phyloP scores from a whole-genome alignment of 2,113 vertebrate genomes.

The Tragelaphus strepsiceros region DNA sequence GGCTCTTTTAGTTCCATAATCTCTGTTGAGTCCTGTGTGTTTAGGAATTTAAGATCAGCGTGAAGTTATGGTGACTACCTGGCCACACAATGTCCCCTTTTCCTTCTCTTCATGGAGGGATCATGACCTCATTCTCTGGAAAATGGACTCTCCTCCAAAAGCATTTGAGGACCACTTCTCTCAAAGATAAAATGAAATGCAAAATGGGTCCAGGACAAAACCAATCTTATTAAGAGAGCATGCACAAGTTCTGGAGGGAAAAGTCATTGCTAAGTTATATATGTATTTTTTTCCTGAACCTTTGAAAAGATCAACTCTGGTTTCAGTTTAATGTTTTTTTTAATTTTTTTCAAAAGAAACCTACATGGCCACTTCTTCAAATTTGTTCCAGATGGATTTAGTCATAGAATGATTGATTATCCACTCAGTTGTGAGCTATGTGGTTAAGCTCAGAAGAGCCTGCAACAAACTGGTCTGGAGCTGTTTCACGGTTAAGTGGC shows the following conservation, averaged over 20 bases:
- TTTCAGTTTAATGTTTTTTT: conserved; percentile 56
- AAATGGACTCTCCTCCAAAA: neutral
- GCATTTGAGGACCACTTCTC: neutral
- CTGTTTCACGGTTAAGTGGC: conserved; percentile 57
- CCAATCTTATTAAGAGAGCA: neutral
- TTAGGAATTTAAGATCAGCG: neutral
- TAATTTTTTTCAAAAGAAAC: conserved; percentile 4
- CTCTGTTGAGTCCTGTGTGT: neutral
- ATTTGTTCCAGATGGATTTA: conserved; percentile 78
- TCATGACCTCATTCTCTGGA: neutral
- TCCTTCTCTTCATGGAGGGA: neutral
- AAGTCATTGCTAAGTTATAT: neutral
- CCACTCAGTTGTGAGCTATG: conserved; percentile 58
- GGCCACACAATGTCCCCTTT: neutral
- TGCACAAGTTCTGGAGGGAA: neutral
- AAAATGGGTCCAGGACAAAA: neutral
- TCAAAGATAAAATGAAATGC: neutral
- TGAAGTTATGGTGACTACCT: neutral
- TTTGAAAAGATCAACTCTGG: conserved; percentile 62
- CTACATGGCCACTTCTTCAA: conserved; percentile 68
- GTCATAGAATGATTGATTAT: conserved; percentile 66
- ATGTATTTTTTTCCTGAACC: conserved; percentile 40
- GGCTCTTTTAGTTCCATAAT: neutral
- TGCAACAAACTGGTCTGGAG: conserved; percentile 56
- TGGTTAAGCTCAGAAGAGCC: conserved; percentile 52